Evolutionary conservation across 2,888 invertebrate genomes (phyloP).

Genomic region (Aromia moschata): DNA sequence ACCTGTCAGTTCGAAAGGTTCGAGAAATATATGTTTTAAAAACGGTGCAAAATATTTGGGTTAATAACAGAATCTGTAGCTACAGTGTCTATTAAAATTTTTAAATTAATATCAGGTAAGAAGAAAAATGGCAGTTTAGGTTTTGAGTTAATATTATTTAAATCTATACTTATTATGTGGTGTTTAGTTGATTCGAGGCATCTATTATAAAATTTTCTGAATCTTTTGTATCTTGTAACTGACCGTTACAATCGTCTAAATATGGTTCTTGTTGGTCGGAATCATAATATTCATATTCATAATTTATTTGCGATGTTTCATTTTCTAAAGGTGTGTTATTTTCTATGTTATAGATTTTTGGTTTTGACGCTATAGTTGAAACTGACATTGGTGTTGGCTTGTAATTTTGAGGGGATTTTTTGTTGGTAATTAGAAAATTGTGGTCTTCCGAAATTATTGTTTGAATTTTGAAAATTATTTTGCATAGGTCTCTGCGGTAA

Average conservation of each 20-base stretch:
- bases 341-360: constrained; percentile 1
- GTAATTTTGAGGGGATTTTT: constrained; percentile 4
- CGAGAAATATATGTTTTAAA: constrained; percentile 4
- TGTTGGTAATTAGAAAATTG: constrained; percentile 2
- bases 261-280: not conserved
- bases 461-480: constrained; percentile 1
- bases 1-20: constrained; percentile 3
- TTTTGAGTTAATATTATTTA: not conserved
- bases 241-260: not conserved
- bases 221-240: not conserved
- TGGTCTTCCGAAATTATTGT: not conserved
- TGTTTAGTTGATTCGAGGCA: constrained; percentile 1
- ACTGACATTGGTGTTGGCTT: constrained; percentile 5
- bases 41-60: not conserved
- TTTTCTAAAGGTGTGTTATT: not conserved
- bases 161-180: constrained; percentile 5
- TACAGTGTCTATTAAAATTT: constrained; percentile 3
- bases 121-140: constrained; percentile 1
- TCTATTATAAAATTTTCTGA: constrained; percentile 3
- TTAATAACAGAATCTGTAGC: constrained; percentile 7
- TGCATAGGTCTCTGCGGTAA: not conserved
- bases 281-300: not conserved
- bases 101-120: not conserved
- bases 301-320: not conserved
- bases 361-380: not conserved